Conservation (phyloP, 1,140 invertebrate genomes). For the Charaxes varanes region DNA sequence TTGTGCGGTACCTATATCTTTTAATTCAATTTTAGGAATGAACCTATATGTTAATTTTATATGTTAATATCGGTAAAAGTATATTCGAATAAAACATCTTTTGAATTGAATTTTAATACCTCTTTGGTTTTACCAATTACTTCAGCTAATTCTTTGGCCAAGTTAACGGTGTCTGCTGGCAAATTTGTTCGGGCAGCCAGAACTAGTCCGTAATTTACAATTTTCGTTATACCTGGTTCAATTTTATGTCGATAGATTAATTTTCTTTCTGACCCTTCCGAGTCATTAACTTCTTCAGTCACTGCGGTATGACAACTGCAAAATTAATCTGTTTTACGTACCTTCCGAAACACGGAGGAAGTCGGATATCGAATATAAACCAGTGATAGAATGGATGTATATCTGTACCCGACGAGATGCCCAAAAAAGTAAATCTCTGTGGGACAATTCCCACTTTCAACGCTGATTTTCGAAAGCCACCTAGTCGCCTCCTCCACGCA, state of each 20-base stretch:
- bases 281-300: constrained; percentile 28
- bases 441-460: too few relatives aligned
- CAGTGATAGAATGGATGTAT: too few relatives aligned
- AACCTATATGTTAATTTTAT: neutral
- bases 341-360: too few relatives aligned
- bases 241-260: constrained; percentile 64
- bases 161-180: constrained; percentile 49
- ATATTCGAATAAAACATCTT: neutral
- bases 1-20: too few relatives aligned
- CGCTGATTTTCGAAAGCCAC: too few relatives aligned
- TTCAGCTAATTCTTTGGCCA: constrained; percentile 58
- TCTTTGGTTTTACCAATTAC: constrained; percentile 45
- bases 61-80: neutral
- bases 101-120: constrained; percentile 23
- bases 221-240: constrained; percentile 44
- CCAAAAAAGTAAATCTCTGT: too few relatives aligned
- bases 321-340: too few relatives aligned
- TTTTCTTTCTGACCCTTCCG: constrained; percentile 28
- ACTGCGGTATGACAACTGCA: constrained; percentile 54
- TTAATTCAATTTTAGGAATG: too few relatives aligned
- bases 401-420: too few relatives aligned
- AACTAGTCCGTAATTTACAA: constrained; percentile 59
- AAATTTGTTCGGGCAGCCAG: constrained; percentile 65
- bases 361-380: too few relatives aligned
- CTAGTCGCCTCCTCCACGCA: too few relatives aligned